Percentiles rank a stretch among this genome's conserved stretches.
Conservation (phyloP, 37 sponge, comb jelly and placozoan genomes). For the Haliclona indistincta region DNA sequence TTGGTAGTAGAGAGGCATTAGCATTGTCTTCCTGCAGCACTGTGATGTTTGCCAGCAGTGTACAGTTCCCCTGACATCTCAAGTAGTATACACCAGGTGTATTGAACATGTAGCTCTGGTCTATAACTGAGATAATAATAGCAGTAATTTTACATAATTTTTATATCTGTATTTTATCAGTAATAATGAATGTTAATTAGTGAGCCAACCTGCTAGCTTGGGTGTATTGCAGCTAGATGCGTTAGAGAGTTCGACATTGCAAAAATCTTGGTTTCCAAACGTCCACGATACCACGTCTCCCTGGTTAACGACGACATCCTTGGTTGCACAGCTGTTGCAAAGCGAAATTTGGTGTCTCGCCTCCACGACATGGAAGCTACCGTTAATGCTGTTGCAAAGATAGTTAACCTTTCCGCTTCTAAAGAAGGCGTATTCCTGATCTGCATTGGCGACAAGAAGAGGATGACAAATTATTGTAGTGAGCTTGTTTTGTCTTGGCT, state of each 20-base stretch:
- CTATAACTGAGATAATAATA: too few species aligned
- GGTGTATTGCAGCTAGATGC: too few species aligned
- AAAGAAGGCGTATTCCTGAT: constrained; percentile 4
- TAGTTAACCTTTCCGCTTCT: constrained; percentile 10
- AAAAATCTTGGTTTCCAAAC: background rate
- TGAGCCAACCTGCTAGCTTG: too few species aligned
- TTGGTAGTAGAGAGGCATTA: background rate
- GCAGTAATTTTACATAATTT: too few species aligned
- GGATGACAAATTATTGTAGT: too few species aligned
- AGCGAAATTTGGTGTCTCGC: constrained; percentile 30
- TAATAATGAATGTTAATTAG: too few species aligned
- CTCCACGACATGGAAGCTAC: constrained; percentile 5
- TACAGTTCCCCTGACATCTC: constrained; percentile 1
- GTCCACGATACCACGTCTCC: constrained; percentile 22
- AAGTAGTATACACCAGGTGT: constrained; percentile 21
- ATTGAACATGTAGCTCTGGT: too few species aligned
- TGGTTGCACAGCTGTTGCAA: constrained; percentile 37
- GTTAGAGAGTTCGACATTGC: too few species aligned
- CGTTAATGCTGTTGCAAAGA: background rate
- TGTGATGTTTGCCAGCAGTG: constrained; percentile 10
- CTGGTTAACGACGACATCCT: background rate
- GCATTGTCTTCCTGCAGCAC: background rate
- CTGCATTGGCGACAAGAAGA: background rate
- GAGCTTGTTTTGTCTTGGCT: too few species aligned
- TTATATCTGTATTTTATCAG: too few species aligned